Base-by-base conservation (phyloP, 1,140 invertebrate species). In the honey bee (Apis mellifera) region DNA sequence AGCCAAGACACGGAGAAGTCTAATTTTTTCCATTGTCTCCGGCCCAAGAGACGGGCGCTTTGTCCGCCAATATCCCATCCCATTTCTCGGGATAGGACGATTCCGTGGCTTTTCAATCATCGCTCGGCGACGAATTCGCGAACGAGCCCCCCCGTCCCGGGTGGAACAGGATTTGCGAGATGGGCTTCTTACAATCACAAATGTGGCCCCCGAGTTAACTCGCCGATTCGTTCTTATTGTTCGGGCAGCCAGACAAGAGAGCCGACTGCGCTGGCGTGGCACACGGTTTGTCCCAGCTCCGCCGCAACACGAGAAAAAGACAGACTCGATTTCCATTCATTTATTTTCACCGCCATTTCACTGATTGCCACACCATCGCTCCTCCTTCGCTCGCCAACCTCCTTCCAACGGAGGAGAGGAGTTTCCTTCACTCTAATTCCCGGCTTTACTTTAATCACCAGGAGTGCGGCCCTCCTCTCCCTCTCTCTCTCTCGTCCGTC, bases 321-420 rank as follows among this genome's bases (percentile, higher is more conserved):
- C 91, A 86, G 91, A 92, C 91, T 91, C 88, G 88, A 92, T 92
- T 93, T 93, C 91, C 92, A 93, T 92, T 93, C 91, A 92, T 93
- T 93, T 92, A 93, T 93, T 92, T 93, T 90, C 91, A 86, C 91
- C 89, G 91, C 91, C 92, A 93, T 92, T 93, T 92, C 92, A 89
- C 88, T 93, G 92, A 93, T 93, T 93, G 91, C 91, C 87, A 90
- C 85, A 54, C 69, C 57, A 48, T 48, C 82, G 74, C 80, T 82
- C 74, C 83, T 84, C 80, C 80, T 82, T n/a, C 32, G 78, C 42
- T 60, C 71, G 70, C 75, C 71, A 42, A 42, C 32, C 32, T 32
- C 78, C n/a, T 11, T 15, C 57, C 23, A 65, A 52, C 48, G 32
- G 32, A 42, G 32, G 5, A 42, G 32, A 42, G 75, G 72, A 78